Percentiles rank a stretch among this genome's conserved stretches.
These are phyloP conservation scores for Trididemnum clinides DNA, from an alignment of 23 tunicate genomes.

Conservation along the genomic window DNA sequence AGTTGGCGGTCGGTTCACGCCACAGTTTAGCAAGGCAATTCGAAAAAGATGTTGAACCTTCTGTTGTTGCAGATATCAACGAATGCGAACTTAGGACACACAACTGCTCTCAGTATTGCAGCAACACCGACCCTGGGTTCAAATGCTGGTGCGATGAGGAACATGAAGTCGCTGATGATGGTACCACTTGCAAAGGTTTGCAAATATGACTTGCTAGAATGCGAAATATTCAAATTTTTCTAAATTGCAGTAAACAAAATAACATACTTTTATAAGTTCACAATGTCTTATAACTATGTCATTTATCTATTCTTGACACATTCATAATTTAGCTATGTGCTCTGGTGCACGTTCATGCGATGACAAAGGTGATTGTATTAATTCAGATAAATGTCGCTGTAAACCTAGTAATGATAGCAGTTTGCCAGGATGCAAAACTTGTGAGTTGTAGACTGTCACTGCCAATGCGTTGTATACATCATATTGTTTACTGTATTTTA, in stretches of 20 bases:
- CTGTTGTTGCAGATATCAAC: neutral
- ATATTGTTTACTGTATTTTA: neutral
- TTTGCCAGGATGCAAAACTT: neutral
- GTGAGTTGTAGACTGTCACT: neutral
- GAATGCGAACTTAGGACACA: neutral
- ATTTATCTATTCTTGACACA: too few species aligned
- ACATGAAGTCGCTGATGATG: neutral
- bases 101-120: neutral
- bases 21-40: too few species aligned
- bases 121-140: neutral
- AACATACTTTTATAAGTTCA: too few species aligned
- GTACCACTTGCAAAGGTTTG: too few species aligned
- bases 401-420: neutral
- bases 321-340: neutral
- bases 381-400: neutral
- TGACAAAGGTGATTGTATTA: neutral
- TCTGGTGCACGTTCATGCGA: conserved; percentile 2
- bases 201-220: too few species aligned
- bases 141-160: neutral
- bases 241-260: too few species aligned
- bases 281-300: too few species aligned
- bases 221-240: too few species aligned
- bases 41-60: too few species aligned
- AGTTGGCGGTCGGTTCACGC: too few species aligned
- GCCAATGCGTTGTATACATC: neutral